Evolutionary conservation across 2,113 vertebrate species (phyloP).

Genomic region (Mustela nigripes): DNA sequence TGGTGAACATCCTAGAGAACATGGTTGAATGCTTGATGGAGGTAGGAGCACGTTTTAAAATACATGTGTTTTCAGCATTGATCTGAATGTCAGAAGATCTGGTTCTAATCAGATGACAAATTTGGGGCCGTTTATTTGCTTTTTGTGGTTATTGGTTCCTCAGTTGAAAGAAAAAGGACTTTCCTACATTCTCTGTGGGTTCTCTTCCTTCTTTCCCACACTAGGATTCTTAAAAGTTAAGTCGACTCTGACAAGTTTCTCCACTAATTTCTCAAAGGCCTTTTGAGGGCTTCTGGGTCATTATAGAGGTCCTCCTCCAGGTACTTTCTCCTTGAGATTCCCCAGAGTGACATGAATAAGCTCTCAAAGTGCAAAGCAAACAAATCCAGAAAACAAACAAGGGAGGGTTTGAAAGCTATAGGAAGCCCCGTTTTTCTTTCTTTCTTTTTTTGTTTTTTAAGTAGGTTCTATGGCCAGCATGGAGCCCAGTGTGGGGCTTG

Average conservation of each 20-base stretch:
- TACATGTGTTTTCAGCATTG: background rate
- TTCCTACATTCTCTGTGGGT: background rate
- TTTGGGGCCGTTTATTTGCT: background rate
- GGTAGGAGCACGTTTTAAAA: background rate
- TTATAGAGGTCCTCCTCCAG: background rate
- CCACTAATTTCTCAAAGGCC: background rate
- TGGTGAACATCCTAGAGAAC: rapidly evolving
- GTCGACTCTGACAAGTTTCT: background rate
- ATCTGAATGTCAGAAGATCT: background rate
- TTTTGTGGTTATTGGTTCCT: background rate
- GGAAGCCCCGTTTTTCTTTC: background rate
- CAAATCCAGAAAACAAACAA: background rate
- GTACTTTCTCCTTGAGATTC: background rate
- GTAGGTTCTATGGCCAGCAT: background rate
- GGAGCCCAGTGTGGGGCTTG: background rate
- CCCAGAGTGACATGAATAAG: background rate
- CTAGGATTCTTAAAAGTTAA: background rate
- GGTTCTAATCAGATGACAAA: too few species aligned
- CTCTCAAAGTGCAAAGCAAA: background rate
- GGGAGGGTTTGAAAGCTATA: background rate
- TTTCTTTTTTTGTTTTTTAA: background rate
- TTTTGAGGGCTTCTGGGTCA: background rate
- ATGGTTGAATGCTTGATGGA: background rate
- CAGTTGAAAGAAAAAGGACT: background rate
- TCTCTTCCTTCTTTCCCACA: background rate